These are phyloP conservation scores for Odobenus rosmarus DNA, from an alignment of 2,113 vertebrate species.

Conservation along the genomic window DNA sequence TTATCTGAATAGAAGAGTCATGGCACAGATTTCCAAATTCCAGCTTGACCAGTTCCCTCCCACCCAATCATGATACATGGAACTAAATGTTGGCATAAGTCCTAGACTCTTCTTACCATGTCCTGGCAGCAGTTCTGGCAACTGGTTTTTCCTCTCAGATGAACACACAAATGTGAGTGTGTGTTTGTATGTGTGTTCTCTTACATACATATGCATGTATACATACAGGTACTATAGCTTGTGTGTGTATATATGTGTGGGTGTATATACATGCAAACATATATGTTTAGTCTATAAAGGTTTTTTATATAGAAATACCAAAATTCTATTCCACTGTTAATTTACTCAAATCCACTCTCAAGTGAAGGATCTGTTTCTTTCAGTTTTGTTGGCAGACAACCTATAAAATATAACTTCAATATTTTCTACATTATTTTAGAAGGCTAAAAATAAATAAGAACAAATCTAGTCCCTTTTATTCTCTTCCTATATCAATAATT, in stretches of 20 bases:
- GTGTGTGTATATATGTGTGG: rapidly evolving
- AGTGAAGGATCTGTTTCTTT: neutral
- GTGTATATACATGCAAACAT: neutral
- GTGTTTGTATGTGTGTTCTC: neutral
- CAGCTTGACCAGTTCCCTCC: neutral
- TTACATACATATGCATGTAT: neutral
- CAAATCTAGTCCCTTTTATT: neutral
- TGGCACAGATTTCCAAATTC: neutral
- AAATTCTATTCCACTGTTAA: neutral
- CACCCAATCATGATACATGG: neutral
- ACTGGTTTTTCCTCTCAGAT: neutral
- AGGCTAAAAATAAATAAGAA: neutral
- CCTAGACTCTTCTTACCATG: neutral
- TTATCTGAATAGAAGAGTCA: neutral
- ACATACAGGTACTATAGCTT: neutral
- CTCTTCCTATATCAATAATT: neutral
- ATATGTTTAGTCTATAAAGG: neutral
- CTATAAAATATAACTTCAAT: neutral
- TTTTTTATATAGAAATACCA: neutral
- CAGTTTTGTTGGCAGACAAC: neutral
- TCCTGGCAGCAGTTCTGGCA: neutral
- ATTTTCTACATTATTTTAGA: neutral
- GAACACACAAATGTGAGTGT: neutral
- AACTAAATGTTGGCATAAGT: neutral
- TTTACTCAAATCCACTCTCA: neutral